Evolutionary conservation across 1,140 invertebrate genomes (phyloP), one percentile per base, ranked within the genome.

Genomic region (Aphelinus atriplicis): DNA sequence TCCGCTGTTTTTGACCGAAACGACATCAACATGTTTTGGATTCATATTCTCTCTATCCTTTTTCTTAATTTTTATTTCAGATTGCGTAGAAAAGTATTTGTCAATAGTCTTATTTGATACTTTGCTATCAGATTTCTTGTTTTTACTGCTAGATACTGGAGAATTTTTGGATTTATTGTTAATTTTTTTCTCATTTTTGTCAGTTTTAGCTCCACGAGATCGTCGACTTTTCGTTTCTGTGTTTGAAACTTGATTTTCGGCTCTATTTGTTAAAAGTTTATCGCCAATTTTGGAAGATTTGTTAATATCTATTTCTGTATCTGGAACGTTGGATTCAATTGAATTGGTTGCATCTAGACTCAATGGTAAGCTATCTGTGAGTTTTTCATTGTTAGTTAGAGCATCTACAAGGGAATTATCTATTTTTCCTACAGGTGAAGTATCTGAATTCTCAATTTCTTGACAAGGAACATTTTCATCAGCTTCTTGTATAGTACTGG

Each of bases 11-110:
- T 2, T 26, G 3, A 45, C 58, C 50, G 50, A 47, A 58, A 51
- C 2, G n/a, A 7, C 2, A 45, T 48, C 42, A 50, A 2, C 10
- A n/a, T 67, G 3, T 58, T 73, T 67, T 3, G 48, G 43, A 43
- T 50, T 66, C n/a, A 71, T 7, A 62, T 67, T 68, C 68, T 68
- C n/a, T 62, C 63, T 63, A 69, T 43, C 48, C 56, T 63, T 62
- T 56, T 47, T 45, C 45, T 63, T 56, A 26, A 26, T 4, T 26
- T 62, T 26, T 26, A 26, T 26, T 26, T 73, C 3, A 57, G 47
- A 48, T 56, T 46, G 26, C 10, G 1, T n/a, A 7, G 1, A 55
- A 62, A 67, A 66, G 67, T 62, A 67, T 48, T 73, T 73, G 42
- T 73, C 57, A 61, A 67, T 55, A 7, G 55, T 73, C 58, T 65